Evolutionary conservation across 2,797 vertebrate genomes (phyloP), one percentile per base, ranked within the genome.

Genomic region (Mormyrus hasselquistii): DNA sequence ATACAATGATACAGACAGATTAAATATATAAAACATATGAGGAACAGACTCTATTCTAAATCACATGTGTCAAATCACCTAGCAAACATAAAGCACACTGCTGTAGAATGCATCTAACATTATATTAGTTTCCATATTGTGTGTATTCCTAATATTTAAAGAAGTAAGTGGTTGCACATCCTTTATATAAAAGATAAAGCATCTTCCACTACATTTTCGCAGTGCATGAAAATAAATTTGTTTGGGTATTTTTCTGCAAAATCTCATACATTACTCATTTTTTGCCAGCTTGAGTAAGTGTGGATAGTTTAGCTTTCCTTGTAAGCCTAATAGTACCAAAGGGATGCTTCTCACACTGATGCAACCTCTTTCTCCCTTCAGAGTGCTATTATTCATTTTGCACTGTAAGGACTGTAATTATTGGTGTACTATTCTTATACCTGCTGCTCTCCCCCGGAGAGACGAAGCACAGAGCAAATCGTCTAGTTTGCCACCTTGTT

Each of bases 351-450:
- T 92, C 91, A 92, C 90, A 91, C 91, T 52, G 91, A 90, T 7
- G 19, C 90, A 92, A 92, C 91, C 91, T 92, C 91, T 90, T 87
- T 89, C 89, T 92, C 88, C 90, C 90, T 90, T 88, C 69, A 90
- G 89, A 79, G 90, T 91, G 90, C 90, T 90, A 90, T 93, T 92
- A 92, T 92, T 92, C 89, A 90, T 89, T 73, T 69, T 62, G 52
- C 12, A 90, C 87, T 50, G 89, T 91, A 91, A 88, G 90, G 91
- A 88, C 76, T 57, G 85, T 91, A 91, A 92, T 92, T 89, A 93
- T 91, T 91, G 92, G 91, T 92, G 90, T 92, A 91, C 92, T 91
- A 91, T 92, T 92, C 90, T 91, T 91, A 92, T 91, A 92, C 88
- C 83, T 62, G 47, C 89, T 88, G 87, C 88, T 88, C 89, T 65